phyloP scores from a whole-genome alignment of 2,888 invertebrate species.

The Allophyes oxyacanthae region DNA sequence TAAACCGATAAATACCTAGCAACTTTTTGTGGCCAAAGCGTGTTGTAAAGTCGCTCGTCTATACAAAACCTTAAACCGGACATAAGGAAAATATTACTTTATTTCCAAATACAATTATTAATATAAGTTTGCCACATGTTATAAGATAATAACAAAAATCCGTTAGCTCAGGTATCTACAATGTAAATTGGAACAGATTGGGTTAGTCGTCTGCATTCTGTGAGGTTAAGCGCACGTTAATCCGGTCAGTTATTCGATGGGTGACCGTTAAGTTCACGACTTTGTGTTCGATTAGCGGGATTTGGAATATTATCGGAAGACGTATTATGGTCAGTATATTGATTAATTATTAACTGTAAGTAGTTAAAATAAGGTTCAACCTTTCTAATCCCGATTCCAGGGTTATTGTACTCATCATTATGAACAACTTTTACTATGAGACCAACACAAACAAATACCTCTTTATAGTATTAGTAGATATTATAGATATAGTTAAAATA shows the following conservation, averaged over 20 bases:
- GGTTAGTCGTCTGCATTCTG: not conserved
- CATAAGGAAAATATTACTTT: conserved; percentile 21
- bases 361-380: too few species aligned
- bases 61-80: not conserved
- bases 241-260: conserved; percentile 14
- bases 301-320: not conserved
- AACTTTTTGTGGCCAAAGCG: conserved; percentile 4
- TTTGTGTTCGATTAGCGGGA: conserved; percentile 13
- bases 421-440: too few species aligned
- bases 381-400: too few species aligned
- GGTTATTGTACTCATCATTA: too few species aligned
- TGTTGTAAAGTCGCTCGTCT: conserved; percentile 21
- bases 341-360: not conserved
- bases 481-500: too few species aligned
- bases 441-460: too few species aligned
- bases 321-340: not conserved
- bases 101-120: conserved; percentile 6
- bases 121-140: conserved; percentile 13
- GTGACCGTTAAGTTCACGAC: conserved; percentile 16
- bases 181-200: not conserved
- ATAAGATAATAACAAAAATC: not conserved
- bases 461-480: too few species aligned
- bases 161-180: not conserved
- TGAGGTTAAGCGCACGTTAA: conserved; percentile 12
- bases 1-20: not conserved